Conservation (phyloP, 1,140 invertebrate species). For the Medauroidea extradentata region DNA sequence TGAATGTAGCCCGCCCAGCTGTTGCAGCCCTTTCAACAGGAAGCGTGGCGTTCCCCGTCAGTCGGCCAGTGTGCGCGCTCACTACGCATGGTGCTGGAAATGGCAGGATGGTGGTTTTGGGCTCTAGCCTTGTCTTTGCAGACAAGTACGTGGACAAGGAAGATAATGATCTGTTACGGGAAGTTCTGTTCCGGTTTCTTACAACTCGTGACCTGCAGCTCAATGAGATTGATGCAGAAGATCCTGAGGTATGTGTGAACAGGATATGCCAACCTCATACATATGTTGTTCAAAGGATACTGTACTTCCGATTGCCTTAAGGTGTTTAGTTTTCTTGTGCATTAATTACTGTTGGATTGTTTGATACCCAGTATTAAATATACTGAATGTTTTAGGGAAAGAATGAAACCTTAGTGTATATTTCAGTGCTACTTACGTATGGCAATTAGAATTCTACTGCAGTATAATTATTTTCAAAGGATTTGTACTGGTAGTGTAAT, state of each 20-base stretch:
- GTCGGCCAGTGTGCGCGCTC: slow-evolving; percentile 86
- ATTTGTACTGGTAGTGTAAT: no score
- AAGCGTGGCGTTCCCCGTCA: slow-evolving; percentile 87
- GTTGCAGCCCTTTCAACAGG: slow-evolving; percentile 87
- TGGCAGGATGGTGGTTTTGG: slow-evolving; percentile 32
- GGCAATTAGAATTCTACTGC: no score
- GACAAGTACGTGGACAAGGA: slow-evolving; percentile 93
- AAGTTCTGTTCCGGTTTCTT: slow-evolving; percentile 83
- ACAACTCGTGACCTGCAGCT: slow-evolving; percentile 64
- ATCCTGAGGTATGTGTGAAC: slow-evolving; percentile 93
- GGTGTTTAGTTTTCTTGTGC: no score
- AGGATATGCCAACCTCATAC: no score
- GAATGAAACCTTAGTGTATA: no score
- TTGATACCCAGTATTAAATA: no score
- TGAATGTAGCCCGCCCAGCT: slow-evolving; percentile 89
- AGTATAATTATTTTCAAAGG: no score
- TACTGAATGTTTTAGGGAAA: no score
- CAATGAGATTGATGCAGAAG: slow-evolving; percentile 82
- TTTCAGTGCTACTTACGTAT: no score
- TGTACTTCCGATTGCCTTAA: no score
- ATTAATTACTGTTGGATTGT: no score
- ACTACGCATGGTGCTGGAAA: slow-evolving; percentile 47
- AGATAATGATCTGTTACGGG: slow-evolving; percentile 86
- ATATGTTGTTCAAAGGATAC: no score
- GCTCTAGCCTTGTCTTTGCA: slow-evolving; percentile 71